Base-by-base conservation (phyloP, 2,888 invertebrate species). In the Drosophila helvetica region DNA sequence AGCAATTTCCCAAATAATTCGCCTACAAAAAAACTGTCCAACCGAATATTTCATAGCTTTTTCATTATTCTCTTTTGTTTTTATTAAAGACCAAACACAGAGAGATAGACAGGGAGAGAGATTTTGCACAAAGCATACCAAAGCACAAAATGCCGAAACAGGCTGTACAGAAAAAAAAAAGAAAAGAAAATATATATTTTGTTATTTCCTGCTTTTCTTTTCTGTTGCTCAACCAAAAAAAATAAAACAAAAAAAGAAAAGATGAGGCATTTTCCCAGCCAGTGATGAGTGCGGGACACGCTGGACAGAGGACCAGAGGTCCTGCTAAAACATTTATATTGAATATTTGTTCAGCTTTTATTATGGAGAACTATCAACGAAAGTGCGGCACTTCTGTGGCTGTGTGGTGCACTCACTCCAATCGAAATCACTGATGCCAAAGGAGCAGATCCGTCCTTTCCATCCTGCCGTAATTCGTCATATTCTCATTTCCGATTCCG, bases 191-290 rank as follows among this genome's bases (percentile, higher is more conserved):
- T 56, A 43, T 38, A 42, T 62, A 64, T 47, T 52, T 19, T 69
- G 56, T 42, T 43, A 9, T 55, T 56, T 17, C 42, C 42, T 45
- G 62, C 61, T 46, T 47, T 22, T 17, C 9, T 67, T 48, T 38
- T 58, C 55, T 68, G 64, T 70, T 52, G 60, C 59, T 68, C 68
- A 72, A 62, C 78, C 72, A 62, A 45, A 45, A 17, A 17, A 19
- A 42, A n/a, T 43, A 22, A 9, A 12, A 55, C 15, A 25, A 46
- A 47, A 15, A 47, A 10, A 53, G 33, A 18, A 50, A 45, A 52
- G 48, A 27, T 62, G 50, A 30, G 48, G 53, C 46, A 43, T 25
- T 46, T n/a, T 10, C 25, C 22, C 46, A 25, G 60, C n/a, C 27
- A 64, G 78, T 18, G 79, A 61, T 75, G 75, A 48, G 38, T 68